Evolutionary conservation across 2,888 invertebrate genomes (phyloP).

Genomic region (Gisinianus flammeolus): DNA sequence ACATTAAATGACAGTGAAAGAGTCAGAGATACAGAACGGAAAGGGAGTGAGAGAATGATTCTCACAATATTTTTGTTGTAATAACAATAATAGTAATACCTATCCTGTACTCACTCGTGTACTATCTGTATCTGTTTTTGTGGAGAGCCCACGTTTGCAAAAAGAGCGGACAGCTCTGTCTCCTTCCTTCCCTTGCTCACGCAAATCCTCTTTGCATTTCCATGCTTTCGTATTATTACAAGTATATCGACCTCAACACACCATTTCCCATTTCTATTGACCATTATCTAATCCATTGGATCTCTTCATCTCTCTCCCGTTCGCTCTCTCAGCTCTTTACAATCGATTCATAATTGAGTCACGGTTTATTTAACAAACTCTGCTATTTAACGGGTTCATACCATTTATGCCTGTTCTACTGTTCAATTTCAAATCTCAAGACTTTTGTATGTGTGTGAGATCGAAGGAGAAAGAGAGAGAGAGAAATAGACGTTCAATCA

Average conservation of each 20-base stretch:
- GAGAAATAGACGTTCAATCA: conserved; percentile 26
- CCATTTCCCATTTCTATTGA: conserved; percentile 13
- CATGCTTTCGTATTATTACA: conserved; percentile 16
- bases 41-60: background rate
- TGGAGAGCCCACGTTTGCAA: no score
- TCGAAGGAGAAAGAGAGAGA: background rate
- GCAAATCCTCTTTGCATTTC: background rate
- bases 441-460: background rate
- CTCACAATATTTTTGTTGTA: no score
- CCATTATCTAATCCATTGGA: conserved; percentile 6
- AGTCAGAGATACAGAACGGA: background rate
- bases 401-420: conserved; percentile 24
- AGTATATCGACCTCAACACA: conserved; percentile 31
- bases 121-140: no score
- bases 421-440: background rate
- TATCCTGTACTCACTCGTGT: no score
- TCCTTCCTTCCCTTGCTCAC: conserved; percentile 14
- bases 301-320: conserved; percentile 7
- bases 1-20: background rate
- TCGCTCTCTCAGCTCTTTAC: background rate
- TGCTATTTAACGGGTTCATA: conserved; percentile 37
- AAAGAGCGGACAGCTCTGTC: no score
- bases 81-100: no score
- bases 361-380: conserved; percentile 46
- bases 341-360: conserved; percentile 45